Evolutionary conservation across 2,797 vertebrate genomes (phyloP), one percentile per base, ranked within the genome.

Genomic region (Chiroxiphia lanceolata): DNA sequence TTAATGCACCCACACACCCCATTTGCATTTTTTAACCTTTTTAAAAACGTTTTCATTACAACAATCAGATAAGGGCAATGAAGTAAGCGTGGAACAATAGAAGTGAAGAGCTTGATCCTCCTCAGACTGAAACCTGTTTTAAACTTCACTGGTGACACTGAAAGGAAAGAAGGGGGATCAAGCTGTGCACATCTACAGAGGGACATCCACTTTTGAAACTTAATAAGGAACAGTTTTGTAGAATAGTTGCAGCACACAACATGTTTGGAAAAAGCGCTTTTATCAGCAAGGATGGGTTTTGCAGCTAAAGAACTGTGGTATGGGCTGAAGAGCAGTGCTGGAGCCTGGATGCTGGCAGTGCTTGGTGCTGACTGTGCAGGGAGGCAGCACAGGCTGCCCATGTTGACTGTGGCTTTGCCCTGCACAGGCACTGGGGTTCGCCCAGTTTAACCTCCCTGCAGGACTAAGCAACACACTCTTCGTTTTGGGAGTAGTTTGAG

Each of bases 11-110:
- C 97, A 97, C 97, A 60, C 95, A 96, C 20, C 16, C 82, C 85
- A 97, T 97, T 97, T 97, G 96, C 97, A 97, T 97, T 96, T 97
- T 96, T 97, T 95, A 97, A 95, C 95, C 95, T 96, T 97, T 95
- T 94, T 5, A 80, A 90, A 94, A 94, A 71, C 16, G 27, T 82
- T 95, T 94, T 94, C 80, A 92, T 94, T 92, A 65, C 95, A 95
- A 92, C 84, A 76, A 79, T 92, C 91, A 94, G 84, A 40, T 36
- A 90, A 97, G 84, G 92, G 69, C 74, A 91, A 85, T 75, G 87
- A 96, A 95, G 71, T 94, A 96, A 95, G 82, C 1, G 4, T 47
- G 65, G 91, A 97, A 95, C 64, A 97, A 91, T 78, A 93, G 94
- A 95, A 87, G 38, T 57, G 31, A 95, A 84, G 59, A 93, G 40